Evolutionary conservation across 2,113 vertebrate genomes (phyloP), one percentile per base, ranked within the genome.

Genomic region (Neofelis nebulosa): DNA sequence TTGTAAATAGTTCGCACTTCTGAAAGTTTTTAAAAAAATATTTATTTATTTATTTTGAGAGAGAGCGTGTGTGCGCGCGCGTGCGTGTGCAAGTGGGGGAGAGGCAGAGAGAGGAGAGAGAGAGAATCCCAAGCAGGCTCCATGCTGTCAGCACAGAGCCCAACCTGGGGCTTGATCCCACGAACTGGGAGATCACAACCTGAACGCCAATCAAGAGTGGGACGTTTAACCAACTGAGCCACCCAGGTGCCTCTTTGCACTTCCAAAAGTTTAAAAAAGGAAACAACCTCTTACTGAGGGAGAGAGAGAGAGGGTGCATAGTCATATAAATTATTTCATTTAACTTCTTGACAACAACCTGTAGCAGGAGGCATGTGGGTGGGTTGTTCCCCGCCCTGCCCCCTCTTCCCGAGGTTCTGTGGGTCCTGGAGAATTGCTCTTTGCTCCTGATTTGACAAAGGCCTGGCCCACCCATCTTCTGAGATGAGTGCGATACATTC

Each of bases 301-400:
- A 63, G 31, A n/a, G 45, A 69, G 57, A 61, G 13, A 74, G n/a
- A 69, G 18, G 16, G 31, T 23, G 3, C 18, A 45, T 63, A 57
- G 10, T 92, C 69, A 78, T 65, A 45, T 92, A 73, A 82, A 73
- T 73, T n/a, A 89, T 92, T 94, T 90, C 27, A 74, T 57, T 76
- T 45, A 76, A 10, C 65, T 15, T 81, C 36, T 31, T 33, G 16
- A n/a, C 73, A 61, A 52, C 89, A 86, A 5, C 5, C 29, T 68
- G 18, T 41, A 61, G 61, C 61, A 86, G 38, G 50, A 27, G 15
- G 69, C 13, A 29, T 1, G 3, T 11, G 41, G 50, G 8, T 61
- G 16, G 15, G 0, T n/a, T 19, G 33, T 25, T 7, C 3, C 21
- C 68, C 3, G 4, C 73, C 16, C 1, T 45, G 16, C 9, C 4